phyloP scores from a whole-genome alignment of 2,797 vertebrate genomes.

The Enteromius anoplus region DNA sequence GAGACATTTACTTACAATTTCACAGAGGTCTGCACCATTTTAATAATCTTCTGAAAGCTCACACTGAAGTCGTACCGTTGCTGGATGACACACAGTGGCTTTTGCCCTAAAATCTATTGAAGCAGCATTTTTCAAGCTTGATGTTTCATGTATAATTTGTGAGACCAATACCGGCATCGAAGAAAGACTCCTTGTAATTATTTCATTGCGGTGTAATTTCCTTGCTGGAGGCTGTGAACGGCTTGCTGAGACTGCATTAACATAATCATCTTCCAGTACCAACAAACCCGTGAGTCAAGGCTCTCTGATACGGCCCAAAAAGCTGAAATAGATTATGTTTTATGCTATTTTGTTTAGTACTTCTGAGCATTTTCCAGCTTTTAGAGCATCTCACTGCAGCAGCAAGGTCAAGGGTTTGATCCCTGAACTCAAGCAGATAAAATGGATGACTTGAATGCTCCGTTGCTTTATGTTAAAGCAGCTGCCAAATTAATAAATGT shows the following conservation, averaged over 20 bases:
- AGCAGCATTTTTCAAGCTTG: conserved; percentile 69
- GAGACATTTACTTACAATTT: conserved; percentile 31
- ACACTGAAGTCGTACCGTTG: conserved; percentile 9
- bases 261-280: conserved; percentile 66
- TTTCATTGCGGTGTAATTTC: conserved; percentile 75
- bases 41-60: conserved; percentile 26
- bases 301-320: background rate
- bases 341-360: background rate
- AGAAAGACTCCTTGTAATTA: conserved; percentile 82
- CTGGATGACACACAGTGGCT: conserved; percentile 37
- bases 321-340: background rate
- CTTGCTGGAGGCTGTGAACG: conserved; percentile 67
- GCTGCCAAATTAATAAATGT: background rate
- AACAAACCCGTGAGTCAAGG: conserved; percentile 12
- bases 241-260: conserved; percentile 72
- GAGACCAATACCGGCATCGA: conserved; percentile 63
- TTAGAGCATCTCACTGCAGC: background rate
- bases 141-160: conserved; percentile 65
- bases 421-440: background rate
- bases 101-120: conserved; percentile 68
- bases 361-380: background rate
- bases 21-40: conserved; percentile 25
- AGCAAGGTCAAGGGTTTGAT: background rate
- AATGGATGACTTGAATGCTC: background rate
- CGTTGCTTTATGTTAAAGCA: background rate